Evolutionary conservation across 2,888 invertebrate species (phyloP).

Genomic region (Steinernema scapterisci): DNA sequence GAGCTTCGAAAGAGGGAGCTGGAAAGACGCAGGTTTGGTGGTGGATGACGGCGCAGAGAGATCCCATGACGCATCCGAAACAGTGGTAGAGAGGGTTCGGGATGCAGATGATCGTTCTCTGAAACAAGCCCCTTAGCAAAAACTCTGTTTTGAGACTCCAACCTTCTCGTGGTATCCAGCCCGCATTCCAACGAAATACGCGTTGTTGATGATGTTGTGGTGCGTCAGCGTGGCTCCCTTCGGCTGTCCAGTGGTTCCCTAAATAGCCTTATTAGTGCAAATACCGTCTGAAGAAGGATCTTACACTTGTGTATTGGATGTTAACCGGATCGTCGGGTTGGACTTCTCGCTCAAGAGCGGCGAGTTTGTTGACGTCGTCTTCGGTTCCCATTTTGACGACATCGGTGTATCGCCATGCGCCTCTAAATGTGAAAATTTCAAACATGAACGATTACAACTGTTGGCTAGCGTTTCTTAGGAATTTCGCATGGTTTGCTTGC

Average conservation of each 20-base stretch:
- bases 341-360: slow-evolving; percentile 72
- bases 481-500: too few species aligned
- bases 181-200: slow-evolving; percentile 74
- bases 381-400: slow-evolving; percentile 69
- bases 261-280: slow-evolving; percentile 31
- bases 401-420: slow-evolving; percentile 70
- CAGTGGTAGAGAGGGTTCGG: slow-evolving; percentile 74
- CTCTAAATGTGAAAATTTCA: slow-evolving; percentile 67
- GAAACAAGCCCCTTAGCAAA: too few species aligned
- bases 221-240: slow-evolving; percentile 77
- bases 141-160: too few species aligned
- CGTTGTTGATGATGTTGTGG: slow-evolving; percentile 79
- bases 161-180: slow-evolving; percentile 68
- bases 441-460: too few species aligned
- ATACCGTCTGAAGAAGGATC: slow-evolving; percentile 9
- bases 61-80: slow-evolving; percentile 77
- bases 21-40: slow-evolving; percentile 69
- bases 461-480: too few species aligned
- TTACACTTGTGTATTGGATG: slow-evolving; percentile 71
- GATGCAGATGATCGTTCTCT: slow-evolving; percentile 58
- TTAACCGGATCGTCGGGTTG: slow-evolving; percentile 77
- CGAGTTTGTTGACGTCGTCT: slow-evolving; percentile 66
- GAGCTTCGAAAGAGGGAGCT: slow-evolving; percentile 72
- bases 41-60: slow-evolving; percentile 73
- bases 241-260: slow-evolving; percentile 81